Evolutionary conservation across 1,140 invertebrate genomes (phyloP), one percentile per base, ranked within the genome.

Genomic region (Melipona quadrifasciata): DNA sequence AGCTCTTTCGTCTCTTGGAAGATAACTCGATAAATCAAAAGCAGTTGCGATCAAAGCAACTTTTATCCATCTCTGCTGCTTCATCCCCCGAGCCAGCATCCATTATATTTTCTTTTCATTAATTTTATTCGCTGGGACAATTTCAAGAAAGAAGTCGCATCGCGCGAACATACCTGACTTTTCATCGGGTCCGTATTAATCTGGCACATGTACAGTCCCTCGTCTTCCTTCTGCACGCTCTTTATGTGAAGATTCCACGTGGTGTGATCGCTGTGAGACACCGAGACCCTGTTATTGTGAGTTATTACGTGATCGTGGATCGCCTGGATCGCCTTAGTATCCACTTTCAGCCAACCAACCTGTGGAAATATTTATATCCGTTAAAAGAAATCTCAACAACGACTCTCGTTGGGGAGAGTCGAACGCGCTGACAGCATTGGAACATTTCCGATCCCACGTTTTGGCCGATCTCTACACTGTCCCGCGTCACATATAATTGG

Each of bases 271-370:
- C 96, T 96, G 91, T 98, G 97, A 39, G 97, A 97, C 61, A 98
- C 97, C 10, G 96, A 96, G 24, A 98, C 96, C 68, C 97, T 96
- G 79, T 97, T 96, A 95, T 98, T 98, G 94, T 98, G 97, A 17
- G 97, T 98, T 93, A 98, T 98, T 79, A 98, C 97, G 92, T 98
- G 97, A 89, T 98, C 97, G 93, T 98, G 97, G 92, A 98, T 98
- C 19, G 98, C 98, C 94, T 98, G 97, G 79, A 98, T 97, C 31
- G 97, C 97, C 94, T 98, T 97, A 51, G 97, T 97, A 93, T 98
- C 97, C 27, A 97, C 97, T 94, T 98, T 98, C 68, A 98, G 97
- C 98, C 98, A 98, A 65, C 97, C 97, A 67, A 98, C 97, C 97
- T 98, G 94, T 90, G 77, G 82, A n/a, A 85, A 87, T 76, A 61